Evolutionary conservation across 2,113 vertebrate species (phyloP).

Genomic region (Jacana jacana): DNA sequence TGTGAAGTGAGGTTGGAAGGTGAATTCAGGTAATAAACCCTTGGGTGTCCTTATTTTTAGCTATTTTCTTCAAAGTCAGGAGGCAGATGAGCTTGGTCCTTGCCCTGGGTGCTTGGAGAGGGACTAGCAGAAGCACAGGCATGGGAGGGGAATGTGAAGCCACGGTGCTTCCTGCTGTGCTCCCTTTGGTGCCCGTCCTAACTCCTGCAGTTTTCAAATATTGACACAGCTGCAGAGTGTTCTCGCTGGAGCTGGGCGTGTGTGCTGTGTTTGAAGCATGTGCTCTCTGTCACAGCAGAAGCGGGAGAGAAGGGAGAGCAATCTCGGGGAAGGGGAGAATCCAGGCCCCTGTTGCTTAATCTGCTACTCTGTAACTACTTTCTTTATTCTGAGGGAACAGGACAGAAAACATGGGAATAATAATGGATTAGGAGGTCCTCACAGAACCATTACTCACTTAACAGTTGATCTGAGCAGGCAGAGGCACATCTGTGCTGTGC

Average conservation of each 20-base stretch:
- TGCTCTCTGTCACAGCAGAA: not conserved
- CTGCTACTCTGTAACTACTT: not conserved
- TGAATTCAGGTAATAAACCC: not conserved
- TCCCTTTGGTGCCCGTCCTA: not conserved
- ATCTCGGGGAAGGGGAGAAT: not conserved
- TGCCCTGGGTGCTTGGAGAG: not conserved
- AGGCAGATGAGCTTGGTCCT: not conserved
- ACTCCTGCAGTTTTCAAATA: conserved; percentile 42
- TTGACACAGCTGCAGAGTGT: conserved; percentile 56
- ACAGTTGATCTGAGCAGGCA: not conserved
- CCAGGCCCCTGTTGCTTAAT: not conserved
- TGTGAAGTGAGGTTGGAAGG: not conserved
- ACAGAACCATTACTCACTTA: not conserved
- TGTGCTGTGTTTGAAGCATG: not conserved
- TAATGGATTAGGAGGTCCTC: not conserved
- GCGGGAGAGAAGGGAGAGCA: not conserved
- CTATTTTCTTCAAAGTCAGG: not conserved
- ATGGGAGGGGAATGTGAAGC: not conserved
- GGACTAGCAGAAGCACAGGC: not conserved
- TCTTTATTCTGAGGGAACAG: not conserved
- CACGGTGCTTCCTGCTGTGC: not conserved
- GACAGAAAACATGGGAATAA: not conserved
- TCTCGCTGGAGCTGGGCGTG: not conserved
- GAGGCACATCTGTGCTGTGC: not conserved
- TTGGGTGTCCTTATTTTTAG: not conserved